phyloP scores from a whole-genome alignment of 2,797 vertebrate genomes.

The Phyllotis vaccarum region DNA sequence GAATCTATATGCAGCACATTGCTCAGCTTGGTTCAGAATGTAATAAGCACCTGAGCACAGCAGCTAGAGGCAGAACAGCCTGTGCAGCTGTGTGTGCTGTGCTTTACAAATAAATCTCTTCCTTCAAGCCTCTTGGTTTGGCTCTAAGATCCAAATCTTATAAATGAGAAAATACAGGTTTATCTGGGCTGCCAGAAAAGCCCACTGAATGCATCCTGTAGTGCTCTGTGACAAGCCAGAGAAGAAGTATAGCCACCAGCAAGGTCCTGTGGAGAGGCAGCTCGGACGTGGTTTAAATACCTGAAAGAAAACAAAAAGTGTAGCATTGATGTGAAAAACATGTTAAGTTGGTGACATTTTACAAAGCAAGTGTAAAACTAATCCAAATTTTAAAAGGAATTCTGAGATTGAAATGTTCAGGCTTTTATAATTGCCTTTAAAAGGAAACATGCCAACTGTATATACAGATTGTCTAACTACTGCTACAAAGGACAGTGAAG shows the following conservation, averaged over 20 bases:
- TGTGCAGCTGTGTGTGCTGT: constrained; percentile 74
- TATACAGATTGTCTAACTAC: not conserved
- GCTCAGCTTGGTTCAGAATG: constrained; percentile 71
- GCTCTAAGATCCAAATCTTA: constrained; percentile 62
- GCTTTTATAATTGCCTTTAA: constrained; percentile 55
- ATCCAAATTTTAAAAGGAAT: constrained; percentile 59
- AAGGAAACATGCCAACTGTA: constrained; percentile 45
- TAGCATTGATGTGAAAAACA: not conserved
- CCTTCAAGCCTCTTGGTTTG: constrained; percentile 15
- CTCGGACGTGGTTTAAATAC: constrained; percentile 97
- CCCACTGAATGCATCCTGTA: constrained; percentile 98
- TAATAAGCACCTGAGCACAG: constrained; percentile 57
- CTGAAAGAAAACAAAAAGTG: constrained; percentile 86
- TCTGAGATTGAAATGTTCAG: constrained; percentile 40
- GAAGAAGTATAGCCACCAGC: constrained; percentile 97
- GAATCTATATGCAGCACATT: constrained; percentile 78
- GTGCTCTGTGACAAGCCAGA: constrained; percentile 95
- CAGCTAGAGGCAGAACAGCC: not conserved
- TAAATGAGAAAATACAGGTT: constrained; percentile 47
- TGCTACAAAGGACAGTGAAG: constrained; percentile 27
- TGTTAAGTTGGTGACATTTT: constrained; percentile 17
- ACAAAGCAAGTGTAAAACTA: constrained; percentile 54
- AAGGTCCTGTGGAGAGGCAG: constrained; percentile 94
- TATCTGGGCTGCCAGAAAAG: constrained; percentile 92
- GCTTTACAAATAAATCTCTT: constrained; percentile 79